Conservation (phyloP, 2,888 invertebrate species). For the Cremastobaeus sp. region DNA sequence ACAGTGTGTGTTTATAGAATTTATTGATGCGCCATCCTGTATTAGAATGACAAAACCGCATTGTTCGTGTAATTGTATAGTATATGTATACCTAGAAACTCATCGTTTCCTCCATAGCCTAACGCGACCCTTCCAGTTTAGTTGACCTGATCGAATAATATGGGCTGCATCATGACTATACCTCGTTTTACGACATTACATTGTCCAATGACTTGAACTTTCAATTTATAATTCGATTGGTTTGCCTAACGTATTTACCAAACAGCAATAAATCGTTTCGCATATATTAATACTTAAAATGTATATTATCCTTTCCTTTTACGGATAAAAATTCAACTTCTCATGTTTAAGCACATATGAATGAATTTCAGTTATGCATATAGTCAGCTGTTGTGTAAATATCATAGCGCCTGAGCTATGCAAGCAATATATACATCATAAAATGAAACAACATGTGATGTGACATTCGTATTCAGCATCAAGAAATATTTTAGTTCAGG, state of each 20-base stretch:
- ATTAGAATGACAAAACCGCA: constrained; percentile 75
- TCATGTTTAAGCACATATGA: constrained; percentile 11
- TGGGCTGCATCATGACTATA: constrained; percentile 42
- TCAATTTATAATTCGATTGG: no score
- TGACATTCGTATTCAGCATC: constrained; percentile 1
- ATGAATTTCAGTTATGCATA: constrained; percentile 11
- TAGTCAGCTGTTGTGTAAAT: constrained; percentile 30
- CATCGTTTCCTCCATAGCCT: constrained; percentile 41
- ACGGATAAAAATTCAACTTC: constrained; percentile 10
- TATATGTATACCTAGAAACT: constrained; percentile 55
- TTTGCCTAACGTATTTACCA: no score
- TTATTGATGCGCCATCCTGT: constrained; percentile 73
- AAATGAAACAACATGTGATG: constrained; percentile 22
- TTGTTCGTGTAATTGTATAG: constrained; percentile 62
- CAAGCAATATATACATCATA: constrained; percentile 24
- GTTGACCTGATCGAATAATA: constrained; percentile 31
- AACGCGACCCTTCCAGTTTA: constrained; percentile 23
- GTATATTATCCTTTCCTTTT: no score
- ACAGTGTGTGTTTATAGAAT: constrained; percentile 74
- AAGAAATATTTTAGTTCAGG: constrained; percentile 7
- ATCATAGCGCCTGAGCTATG: constrained; percentile 2
- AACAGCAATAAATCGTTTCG: no score
- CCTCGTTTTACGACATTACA: constrained; percentile 39
- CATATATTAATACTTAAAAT: no score
- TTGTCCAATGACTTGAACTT: constrained; percentile 29